Conservation (phyloP, 2,113 vertebrate species). For the Nothobranchius furzeri region DNA sequence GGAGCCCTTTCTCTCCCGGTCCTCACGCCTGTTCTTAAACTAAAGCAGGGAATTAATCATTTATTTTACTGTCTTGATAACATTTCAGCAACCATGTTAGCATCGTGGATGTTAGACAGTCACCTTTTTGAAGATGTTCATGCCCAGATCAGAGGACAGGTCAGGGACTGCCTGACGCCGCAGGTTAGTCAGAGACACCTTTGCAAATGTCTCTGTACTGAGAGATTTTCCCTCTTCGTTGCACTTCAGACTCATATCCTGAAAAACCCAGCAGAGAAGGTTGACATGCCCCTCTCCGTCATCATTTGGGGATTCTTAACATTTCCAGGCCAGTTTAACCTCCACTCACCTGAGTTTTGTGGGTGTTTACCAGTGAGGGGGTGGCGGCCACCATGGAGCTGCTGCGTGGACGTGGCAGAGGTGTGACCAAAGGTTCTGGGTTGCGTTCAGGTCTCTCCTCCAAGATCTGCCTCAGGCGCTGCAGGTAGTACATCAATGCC, state of each 20-base stretch:
- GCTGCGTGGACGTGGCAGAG: slow-evolving; percentile 91
- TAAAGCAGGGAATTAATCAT: slow-evolving; percentile 46
- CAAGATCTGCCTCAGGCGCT: slow-evolving; percentile 92
- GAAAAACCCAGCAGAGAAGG: slow-evolving; percentile 16
- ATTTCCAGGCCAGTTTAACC: not conserved
- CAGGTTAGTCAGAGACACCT: slow-evolving; percentile 92
- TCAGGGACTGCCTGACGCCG: slow-evolving; percentile 94
- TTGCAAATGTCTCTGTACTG: slow-evolving; percentile 92
- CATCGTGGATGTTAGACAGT: not conserved
- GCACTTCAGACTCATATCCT: slow-evolving; percentile 96
- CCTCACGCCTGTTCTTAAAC: slow-evolving; percentile 97
- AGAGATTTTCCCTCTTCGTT: slow-evolving; percentile 94
- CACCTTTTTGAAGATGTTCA: slow-evolving; percentile 98
- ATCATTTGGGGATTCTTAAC: not conserved
- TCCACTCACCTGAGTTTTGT: slow-evolving; percentile 90
- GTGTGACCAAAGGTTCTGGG: slow-evolving; percentile 83
- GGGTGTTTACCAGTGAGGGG: slow-evolving; percentile 95
- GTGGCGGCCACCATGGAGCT: slow-evolving; percentile 97
- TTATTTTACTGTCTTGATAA: not conserved
- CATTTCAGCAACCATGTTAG: not conserved
- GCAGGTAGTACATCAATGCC: slow-evolving; percentile 95
- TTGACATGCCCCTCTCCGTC: too few relatives aligned
- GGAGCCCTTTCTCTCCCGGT: slow-evolving; percentile 94
- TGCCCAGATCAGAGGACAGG: slow-evolving; percentile 93
- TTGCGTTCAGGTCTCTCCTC: slow-evolving; percentile 92